These are phyloP conservation scores for Tiliqua scincoides DNA, from an alignment of 2,113 vertebrate species.

Conservation along the genomic window DNA sequence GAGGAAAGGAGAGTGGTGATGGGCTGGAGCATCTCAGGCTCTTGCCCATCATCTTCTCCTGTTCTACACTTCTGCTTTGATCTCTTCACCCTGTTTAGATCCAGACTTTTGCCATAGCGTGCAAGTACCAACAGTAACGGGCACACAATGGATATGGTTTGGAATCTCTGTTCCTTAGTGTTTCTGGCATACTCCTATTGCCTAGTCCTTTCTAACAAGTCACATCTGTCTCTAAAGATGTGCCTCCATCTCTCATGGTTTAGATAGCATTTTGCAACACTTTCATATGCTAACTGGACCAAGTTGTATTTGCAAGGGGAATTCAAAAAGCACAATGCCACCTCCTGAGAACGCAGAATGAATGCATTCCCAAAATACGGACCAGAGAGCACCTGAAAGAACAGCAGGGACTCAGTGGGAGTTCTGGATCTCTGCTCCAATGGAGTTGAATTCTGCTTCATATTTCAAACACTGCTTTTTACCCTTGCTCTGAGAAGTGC, in stretches of 20 bases:
- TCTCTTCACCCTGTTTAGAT: fast-evolving
- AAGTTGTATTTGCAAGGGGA: neutral
- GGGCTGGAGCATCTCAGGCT: too few species aligned
- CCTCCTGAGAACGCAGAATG: fast-evolving
- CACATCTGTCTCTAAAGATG: constrained; percentile 43
- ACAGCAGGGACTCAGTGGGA: neutral
- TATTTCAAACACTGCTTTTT: neutral
- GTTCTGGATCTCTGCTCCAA: neutral
- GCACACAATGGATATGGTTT: neutral
- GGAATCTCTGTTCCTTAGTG: neutral
- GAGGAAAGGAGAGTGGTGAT: too few species aligned
- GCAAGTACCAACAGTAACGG: fast-evolving
- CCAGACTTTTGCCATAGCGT: neutral
- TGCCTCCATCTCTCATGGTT: constrained; percentile 32
- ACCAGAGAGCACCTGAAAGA: neutral
- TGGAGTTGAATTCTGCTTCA: neutral
- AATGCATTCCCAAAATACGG: fast-evolving
- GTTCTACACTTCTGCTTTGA: too few species aligned
- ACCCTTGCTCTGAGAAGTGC: neutral
- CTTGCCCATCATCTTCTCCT: too few species aligned
- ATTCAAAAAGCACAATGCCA: constrained; percentile 11
- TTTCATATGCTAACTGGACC: neutral
- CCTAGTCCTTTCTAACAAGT: constrained; percentile 10
- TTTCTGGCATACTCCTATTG: constrained; percentile 11
- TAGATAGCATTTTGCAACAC: neutral